Evolutionary conservation across 2,797 vertebrate genomes (phyloP).

Genomic region (Syndactyla subalaris): DNA sequence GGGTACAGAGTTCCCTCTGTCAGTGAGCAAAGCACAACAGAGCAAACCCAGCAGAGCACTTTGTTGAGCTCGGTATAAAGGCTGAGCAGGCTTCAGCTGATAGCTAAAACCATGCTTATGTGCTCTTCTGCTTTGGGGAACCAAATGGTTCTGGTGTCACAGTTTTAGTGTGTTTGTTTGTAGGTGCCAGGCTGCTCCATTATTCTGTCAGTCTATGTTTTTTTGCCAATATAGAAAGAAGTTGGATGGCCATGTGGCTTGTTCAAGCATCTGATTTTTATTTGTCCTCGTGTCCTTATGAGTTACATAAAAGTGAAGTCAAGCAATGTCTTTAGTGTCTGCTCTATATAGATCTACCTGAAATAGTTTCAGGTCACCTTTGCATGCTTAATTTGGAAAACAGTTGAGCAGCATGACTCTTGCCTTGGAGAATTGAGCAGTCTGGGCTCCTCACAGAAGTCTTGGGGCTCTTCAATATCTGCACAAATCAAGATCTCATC

Average conservation of each 20-base stretch:
- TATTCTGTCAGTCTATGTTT: background rate
- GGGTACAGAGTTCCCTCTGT: background rate
- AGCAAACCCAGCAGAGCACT: background rate
- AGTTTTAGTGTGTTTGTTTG: background rate
- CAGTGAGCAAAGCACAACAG: background rate
- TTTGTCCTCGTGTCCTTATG: constrained; percentile 33
- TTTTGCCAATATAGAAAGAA: background rate
- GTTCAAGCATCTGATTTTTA: constrained; percentile 12
- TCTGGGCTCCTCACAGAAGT: background rate
- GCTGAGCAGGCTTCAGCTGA: background rate
- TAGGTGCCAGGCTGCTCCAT: background rate
- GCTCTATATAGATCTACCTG: constrained; percentile 62
- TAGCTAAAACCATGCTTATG: background rate
- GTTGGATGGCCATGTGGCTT: background rate
- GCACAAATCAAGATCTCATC: constrained; percentile 3
- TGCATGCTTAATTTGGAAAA: constrained; percentile 62
- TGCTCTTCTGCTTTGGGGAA: background rate
- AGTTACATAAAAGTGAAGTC: constrained; percentile 41
- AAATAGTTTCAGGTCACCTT: constrained; percentile 69
- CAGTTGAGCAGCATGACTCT: constrained; percentile 37
- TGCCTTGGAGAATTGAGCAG: constrained; percentile 35
- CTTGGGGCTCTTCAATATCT: background rate
- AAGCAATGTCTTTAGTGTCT: constrained; percentile 35
- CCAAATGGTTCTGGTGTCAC: background rate
- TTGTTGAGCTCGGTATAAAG: background rate